phyloP scores from a whole-genome alignment of 1,140 invertebrate genomes.

The Euwallacea fornicatus region DNA sequence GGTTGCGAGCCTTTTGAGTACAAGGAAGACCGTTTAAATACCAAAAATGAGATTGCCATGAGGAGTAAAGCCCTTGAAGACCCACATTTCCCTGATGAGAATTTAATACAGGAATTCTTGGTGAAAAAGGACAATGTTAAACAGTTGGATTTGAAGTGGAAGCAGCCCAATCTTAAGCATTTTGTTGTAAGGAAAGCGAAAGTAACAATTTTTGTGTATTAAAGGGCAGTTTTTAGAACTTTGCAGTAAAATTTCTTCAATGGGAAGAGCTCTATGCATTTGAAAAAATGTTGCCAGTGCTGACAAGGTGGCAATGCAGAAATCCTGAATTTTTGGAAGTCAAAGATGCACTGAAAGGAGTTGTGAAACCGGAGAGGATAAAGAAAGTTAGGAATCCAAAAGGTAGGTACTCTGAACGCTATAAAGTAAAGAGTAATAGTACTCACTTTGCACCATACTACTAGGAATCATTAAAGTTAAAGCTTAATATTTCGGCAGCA shows the following conservation, averaged over 20 bases:
- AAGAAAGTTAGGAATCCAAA: constrained; percentile 65
- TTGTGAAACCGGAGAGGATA: constrained; percentile 58
- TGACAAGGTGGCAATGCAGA: constrained; percentile 71
- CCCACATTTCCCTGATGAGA: constrained; percentile 69
- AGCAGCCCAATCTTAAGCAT: constrained; percentile 66
- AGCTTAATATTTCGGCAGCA: too few species aligned
- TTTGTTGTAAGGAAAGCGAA: constrained; percentile 63
- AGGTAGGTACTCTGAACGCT: constrained; percentile 46
- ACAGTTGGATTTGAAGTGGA: constrained; percentile 62
- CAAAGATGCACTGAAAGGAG: constrained; percentile 32
- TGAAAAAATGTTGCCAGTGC: constrained; percentile 74
- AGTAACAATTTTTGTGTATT: not conserved
- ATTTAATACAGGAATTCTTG: constrained; percentile 76
- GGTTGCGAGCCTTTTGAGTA: constrained; percentile 62
- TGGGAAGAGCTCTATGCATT: constrained; percentile 79
- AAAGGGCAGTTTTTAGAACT: constrained; percentile 57
- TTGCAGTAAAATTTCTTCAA: constrained; percentile 65
- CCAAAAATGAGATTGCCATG: constrained; percentile 70
- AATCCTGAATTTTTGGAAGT: constrained; percentile 48
- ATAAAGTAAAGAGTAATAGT: too few species aligned
- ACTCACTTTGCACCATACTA: too few species aligned
- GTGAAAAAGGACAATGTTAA: constrained; percentile 57
- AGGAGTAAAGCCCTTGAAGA: constrained; percentile 68
- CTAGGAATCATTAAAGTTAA: too few species aligned
- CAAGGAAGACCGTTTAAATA: constrained; percentile 62